These are phyloP conservation scores for Eupithecia pulchellata DNA, from an alignment of 2,888 invertebrate species.

Conservation along the genomic window DNA sequence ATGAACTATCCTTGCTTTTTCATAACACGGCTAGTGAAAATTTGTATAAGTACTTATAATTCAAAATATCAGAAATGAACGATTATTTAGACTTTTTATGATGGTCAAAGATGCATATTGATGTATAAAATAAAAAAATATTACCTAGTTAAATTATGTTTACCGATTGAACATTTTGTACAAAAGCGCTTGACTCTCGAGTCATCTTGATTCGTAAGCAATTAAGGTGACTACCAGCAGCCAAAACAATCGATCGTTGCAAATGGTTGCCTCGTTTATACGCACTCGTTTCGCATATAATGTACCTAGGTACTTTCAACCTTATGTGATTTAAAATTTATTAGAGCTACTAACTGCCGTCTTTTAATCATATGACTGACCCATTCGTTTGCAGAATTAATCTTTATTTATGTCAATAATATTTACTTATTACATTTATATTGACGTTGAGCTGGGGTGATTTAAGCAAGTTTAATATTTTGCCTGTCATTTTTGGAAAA, in stretches of 20 bases:
- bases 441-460: slow-evolving; percentile 24
- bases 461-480: slow-evolving; percentile 17
- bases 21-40: not conserved
- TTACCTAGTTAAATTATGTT: slow-evolving; percentile 27
- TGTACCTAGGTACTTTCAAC: slow-evolving; percentile 28
- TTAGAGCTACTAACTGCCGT: not conserved
- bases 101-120: not conserved
- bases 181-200: slow-evolving; percentile 66
- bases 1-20: not conserved
- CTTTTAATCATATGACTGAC: not conserved
- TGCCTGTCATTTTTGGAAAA: not conserved
- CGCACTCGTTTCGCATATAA: slow-evolving; percentile 44
- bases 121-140: slow-evolving; percentile 11
- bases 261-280: slow-evolving; percentile 73
- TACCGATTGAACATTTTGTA: slow-evolving; percentile 50
- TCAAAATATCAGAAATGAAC: not conserved
- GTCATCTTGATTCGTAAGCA: slow-evolving; percentile 81
- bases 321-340: not conserved
- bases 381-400: not conserved
- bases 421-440: slow-evolving; percentile 13
- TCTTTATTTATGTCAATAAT: slow-evolving; percentile 14
- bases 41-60: not conserved
- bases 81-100: not conserved
- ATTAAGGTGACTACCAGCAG: slow-evolving; percentile 82
- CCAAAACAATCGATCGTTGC: slow-evolving; percentile 84